These are phyloP conservation scores for Sorex maritimensis DNA, from an alignment of 2,797 vertebrate genomes.

Conservation along the genomic window DNA sequence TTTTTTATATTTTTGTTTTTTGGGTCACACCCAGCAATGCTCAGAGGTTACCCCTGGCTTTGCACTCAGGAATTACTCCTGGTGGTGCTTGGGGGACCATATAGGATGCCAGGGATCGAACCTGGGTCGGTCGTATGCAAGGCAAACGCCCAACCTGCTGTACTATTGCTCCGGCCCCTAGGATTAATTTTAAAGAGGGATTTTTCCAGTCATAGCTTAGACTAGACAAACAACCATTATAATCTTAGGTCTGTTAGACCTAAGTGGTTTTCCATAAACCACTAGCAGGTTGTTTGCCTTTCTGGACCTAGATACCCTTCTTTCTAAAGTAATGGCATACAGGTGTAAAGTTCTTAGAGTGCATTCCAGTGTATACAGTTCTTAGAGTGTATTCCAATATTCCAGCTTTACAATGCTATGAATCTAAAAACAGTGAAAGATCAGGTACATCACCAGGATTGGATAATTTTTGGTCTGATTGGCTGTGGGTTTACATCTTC, in stretches of 20 bases:
- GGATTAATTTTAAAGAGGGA: constrained; percentile 11
- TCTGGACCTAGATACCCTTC: neutral
- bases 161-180: neutral
- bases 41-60: no score
- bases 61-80: no score
- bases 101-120: no score
- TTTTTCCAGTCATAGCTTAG: neutral
- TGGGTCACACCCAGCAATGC: no score
- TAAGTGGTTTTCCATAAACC: neutral
- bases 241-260: neutral
- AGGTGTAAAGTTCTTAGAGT: neutral
- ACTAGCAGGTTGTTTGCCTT: neutral
- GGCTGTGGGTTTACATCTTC: neutral
- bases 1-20: no score
- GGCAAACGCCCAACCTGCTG: no score
- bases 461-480: neutral
- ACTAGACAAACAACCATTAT: neutral
- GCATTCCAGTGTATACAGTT: neutral
- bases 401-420: neutral
- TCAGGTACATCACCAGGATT: neutral
- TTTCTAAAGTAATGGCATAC: neutral
- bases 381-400: neutral
- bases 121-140: no score
- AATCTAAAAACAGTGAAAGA: constrained; percentile 5
- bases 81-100: no score